Evolutionary conservation across 2,113 vertebrate genomes (phyloP), one percentile per base, ranked within the genome.

Genomic region (Neolamprologus brichardi): DNA sequence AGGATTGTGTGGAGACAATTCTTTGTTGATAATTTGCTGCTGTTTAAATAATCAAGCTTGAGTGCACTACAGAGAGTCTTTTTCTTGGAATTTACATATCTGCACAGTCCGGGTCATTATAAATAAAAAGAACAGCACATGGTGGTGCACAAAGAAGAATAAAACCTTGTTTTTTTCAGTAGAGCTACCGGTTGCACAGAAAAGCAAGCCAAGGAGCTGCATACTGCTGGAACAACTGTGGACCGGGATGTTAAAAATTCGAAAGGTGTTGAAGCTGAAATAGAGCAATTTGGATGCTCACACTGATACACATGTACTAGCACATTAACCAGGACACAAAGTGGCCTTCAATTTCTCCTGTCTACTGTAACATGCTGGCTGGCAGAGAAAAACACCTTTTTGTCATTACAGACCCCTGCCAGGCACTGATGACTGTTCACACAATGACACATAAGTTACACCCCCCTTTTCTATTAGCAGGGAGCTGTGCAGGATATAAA

Each of bases 361-460:
- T 82, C 51, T 75, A 72, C 39, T 79, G 49, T 82, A 70, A 77
- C 23, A 28, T 85, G n/a, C 80, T 83, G 41, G 17, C 88, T 81
- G 84, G 85, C 51, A 80, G 54, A 87, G 46, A 82, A 86, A 88
- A 85, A 14, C 83, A 86, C 77, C 75, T 85, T 70, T 88, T 72
- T 83, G 80, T 80, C 78, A 86, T 88, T 81, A 88, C 51, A 70
- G 84, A 84, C 56, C 82, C 81, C 85, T 86, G 84, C 87, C 72
- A 84, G 64, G 56, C 84, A 60, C 77, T 83, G 83, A 88, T 88
- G 78, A 88, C 80, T 86, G 84, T 77, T 94, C 83, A 88, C 79
- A 87, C 87, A 83, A 88, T 91, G 89, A 88, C 79, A 91, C 82
- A 92, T 87, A 86, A 81, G 88, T 89, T 77, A 77, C 46, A 88